Conservation (phyloP, 2,888 invertebrate genomes). For the Boloria selene region DNA sequence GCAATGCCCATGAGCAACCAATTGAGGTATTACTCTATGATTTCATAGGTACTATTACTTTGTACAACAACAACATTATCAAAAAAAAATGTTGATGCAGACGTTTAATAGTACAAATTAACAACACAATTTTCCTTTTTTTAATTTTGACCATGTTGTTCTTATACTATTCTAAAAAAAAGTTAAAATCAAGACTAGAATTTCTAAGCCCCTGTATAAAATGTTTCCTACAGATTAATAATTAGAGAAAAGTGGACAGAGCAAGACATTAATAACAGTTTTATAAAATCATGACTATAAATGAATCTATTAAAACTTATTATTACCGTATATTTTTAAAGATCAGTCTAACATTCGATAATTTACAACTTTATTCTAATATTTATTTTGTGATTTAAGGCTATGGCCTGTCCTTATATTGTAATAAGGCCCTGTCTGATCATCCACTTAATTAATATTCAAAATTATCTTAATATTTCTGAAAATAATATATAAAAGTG, state of each 20-base stretch:
- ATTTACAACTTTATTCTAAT: constrained; percentile 65
- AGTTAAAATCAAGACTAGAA: constrained; percentile 52
- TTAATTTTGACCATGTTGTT: constrained; percentile 49
- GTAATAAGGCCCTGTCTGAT: constrained; percentile 41
- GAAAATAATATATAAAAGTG: constrained; percentile 39
- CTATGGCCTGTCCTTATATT: constrained; percentile 53
- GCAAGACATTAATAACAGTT: constrained; percentile 54
- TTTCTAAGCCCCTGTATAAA: constrained; percentile 67
- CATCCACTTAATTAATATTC: constrained; percentile 33
- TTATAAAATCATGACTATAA: constrained; percentile 54
- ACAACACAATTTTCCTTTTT: constrained; percentile 6
- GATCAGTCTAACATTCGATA: constrained; percentile 82
- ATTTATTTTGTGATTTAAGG: constrained; percentile 56
- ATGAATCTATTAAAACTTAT: constrained; percentile 69
- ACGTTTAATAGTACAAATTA: not conserved
- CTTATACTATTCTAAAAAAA: constrained; percentile 45
- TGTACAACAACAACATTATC: constrained; percentile 39
- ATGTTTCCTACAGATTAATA: constrained; percentile 58
- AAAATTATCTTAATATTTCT: constrained; percentile 34
- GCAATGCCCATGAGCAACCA: constrained; percentile 58
- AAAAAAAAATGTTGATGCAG: constrained; percentile 16
- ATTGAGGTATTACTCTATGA: constrained; percentile 42
- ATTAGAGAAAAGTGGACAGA: constrained; percentile 72
- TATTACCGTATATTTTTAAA: constrained; percentile 75
- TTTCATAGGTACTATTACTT: constrained; percentile 26